These are phyloP conservation scores for Amphiprion ocellaris DNA, from an alignment of 2,113 vertebrate genomes.

Conservation along the genomic window DNA sequence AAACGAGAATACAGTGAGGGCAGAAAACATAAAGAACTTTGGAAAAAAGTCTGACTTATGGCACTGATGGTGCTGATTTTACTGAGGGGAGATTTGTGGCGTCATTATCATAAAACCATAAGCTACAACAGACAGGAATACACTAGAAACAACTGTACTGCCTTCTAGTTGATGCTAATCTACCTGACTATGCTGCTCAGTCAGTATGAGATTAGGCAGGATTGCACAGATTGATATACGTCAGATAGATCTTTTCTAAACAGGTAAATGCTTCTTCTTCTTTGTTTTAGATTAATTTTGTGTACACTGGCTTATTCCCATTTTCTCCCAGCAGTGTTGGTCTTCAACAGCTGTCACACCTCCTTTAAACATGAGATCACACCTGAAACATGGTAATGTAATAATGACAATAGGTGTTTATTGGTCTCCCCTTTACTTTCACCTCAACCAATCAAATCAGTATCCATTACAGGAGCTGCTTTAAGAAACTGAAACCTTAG, in stretches of 20 bases:
- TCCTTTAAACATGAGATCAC: background rate
- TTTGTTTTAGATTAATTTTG: background rate
- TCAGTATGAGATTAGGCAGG: too few relatives aligned
- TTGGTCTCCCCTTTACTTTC: too few relatives aligned
- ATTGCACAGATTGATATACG: too few relatives aligned
- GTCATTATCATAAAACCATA: conserved; percentile 1
- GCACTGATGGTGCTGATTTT: conserved; percentile 16
- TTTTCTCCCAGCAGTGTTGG: background rate
- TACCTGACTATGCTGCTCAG: background rate
- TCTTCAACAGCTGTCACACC: background rate
- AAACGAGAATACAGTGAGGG: background rate
- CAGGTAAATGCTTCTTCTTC: background rate
- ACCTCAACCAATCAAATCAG: too few relatives aligned
- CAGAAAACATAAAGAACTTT: background rate
- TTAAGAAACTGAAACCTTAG: too few relatives aligned
- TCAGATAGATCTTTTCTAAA: background rate
- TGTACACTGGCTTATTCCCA: background rate
- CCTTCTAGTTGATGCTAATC: too few relatives aligned
- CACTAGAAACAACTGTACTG: too few relatives aligned
- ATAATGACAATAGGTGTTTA: too few relatives aligned
- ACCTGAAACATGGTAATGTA: too few relatives aligned
- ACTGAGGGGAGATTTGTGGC: background rate
- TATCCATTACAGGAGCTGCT: too few relatives aligned
- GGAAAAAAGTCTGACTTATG: conserved; percentile 8
- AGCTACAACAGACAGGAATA: too few relatives aligned